Percentiles rank a stretch among this genome's conserved stretches.
These are phyloP conservation scores for Sesia apiformis DNA, from an alignment of 2,888 invertebrate species.

Conservation along the genomic window DNA sequence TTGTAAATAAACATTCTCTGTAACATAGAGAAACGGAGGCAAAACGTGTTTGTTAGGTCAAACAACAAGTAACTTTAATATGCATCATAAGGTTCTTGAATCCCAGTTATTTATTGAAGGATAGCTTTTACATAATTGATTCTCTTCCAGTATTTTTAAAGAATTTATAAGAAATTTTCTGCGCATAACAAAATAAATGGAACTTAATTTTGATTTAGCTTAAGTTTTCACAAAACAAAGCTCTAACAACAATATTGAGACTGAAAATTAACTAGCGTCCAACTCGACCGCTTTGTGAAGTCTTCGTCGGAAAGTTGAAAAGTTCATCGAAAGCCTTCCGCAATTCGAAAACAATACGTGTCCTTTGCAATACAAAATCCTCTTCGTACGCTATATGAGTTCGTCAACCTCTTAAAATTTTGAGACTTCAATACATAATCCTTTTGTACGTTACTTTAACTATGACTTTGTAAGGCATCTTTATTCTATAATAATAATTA, in stretches of 20 bases:
- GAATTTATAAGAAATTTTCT: too few relatives aligned
- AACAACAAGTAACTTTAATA: too few relatives aligned
- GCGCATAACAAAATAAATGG: too few relatives aligned
- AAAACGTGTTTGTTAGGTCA: too few relatives aligned
- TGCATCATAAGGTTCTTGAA: too few relatives aligned
- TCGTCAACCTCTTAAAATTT: not conserved
- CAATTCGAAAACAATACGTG: not conserved
- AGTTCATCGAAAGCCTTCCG: not conserved
- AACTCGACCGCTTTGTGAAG: not conserved
- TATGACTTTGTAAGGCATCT: not conserved
- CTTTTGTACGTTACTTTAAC: not conserved
- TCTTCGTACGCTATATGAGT: not conserved
- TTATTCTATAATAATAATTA: not conserved
- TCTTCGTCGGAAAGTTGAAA: not conserved
- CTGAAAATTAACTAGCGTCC: not conserved
- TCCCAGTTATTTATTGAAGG: too few relatives aligned
- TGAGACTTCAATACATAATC: not conserved
- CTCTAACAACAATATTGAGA: not conserved
- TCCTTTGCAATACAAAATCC: not conserved
- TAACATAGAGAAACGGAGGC: slow-evolving; percentile 7
- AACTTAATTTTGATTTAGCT: too few relatives aligned
- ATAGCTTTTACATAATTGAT: too few relatives aligned
- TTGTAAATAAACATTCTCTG: slow-evolving; percentile 21
- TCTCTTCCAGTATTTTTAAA: too few relatives aligned
- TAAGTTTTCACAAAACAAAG: not conserved